These are phyloP conservation scores for Phalloptychus januarius DNA, from an alignment of 2,797 vertebrate species.

Conservation along the genomic window DNA sequence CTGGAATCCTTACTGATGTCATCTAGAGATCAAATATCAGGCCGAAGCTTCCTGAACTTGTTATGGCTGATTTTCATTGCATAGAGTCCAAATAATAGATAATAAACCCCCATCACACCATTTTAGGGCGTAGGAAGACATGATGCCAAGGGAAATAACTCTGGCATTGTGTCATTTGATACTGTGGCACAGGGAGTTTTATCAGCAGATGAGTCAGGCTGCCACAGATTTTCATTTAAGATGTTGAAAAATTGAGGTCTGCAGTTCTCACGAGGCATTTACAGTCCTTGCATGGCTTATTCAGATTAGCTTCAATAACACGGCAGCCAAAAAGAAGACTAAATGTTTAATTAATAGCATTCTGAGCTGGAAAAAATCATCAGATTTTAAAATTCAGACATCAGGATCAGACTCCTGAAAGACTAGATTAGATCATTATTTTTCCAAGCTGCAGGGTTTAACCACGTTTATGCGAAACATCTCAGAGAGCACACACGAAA, in stretches of 20 bases:
- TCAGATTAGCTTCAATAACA: not conserved
- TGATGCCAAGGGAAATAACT: not conserved
- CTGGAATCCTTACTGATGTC: not conserved
- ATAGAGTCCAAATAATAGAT: not conserved
- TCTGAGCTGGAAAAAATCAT: not conserved
- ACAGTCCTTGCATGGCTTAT: not conserved
- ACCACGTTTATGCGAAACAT: constrained; percentile 6
- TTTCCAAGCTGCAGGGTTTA: not conserved
- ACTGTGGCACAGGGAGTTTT: not conserved
- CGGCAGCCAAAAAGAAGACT: not conserved
- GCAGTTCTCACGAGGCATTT: not conserved
- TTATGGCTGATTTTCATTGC: not conserved
- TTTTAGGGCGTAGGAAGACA: not conserved
- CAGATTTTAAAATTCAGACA: not conserved
- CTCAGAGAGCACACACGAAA: constrained; percentile 24
- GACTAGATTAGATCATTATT: not conserved
- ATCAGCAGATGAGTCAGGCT: not conserved
- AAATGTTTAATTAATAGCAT: not conserved
- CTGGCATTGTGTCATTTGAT: not conserved
- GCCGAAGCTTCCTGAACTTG: not conserved
- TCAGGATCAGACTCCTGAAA: not conserved
- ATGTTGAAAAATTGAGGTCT: not conserved
- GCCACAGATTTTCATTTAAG: not conserved
- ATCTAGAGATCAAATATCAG: not conserved
- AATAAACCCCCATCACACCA: not conserved